Conservation (phyloP, 1,140 invertebrate species). For the Mamestra configurata region DNA sequence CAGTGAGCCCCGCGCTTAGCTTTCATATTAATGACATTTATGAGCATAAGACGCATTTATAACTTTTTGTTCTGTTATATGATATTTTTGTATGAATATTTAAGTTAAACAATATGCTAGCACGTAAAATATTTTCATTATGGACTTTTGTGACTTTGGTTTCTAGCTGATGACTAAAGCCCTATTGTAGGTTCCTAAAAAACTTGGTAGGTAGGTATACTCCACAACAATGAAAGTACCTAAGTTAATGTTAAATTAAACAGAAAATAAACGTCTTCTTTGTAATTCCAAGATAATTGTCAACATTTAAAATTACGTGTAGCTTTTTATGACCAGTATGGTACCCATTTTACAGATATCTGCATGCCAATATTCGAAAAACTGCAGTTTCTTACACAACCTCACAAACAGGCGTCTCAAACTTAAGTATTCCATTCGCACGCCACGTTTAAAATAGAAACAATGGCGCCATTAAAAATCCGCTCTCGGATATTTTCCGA, state of each 20-base stretch:
- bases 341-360: background rate
- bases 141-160: too few relatives aligned
- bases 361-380: slow-evolving; percentile 27
- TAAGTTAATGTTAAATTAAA: too few relatives aligned
- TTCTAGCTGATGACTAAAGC: too few relatives aligned
- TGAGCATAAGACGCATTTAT: slow-evolving; percentile 48
- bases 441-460: slow-evolving; percentile 87
- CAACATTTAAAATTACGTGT: too few relatives aligned
- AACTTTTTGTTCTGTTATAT: slow-evolving; percentile 23
- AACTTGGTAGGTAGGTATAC: too few relatives aligned
- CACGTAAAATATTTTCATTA: too few relatives aligned
- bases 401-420: slow-evolving; percentile 71
- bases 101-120: background rate
- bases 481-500: slow-evolving; percentile 85
- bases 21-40: slow-evolving; percentile 61
- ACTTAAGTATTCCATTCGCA: slow-evolving; percentile 86
- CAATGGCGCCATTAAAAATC: slow-evolving; percentile 87
- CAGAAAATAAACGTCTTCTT: too few relatives aligned
- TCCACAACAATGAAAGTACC: too few relatives aligned
- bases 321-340: background rate
- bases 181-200: too few relatives aligned
- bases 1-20: slow-evolving; percentile 56
- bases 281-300: too few relatives aligned
- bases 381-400: slow-evolving; percentile 10
- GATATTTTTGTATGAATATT: slow-evolving; percentile 26